Conservation (phyloP, 1,140 invertebrate species). For the Heliothis subflexa region DNA sequence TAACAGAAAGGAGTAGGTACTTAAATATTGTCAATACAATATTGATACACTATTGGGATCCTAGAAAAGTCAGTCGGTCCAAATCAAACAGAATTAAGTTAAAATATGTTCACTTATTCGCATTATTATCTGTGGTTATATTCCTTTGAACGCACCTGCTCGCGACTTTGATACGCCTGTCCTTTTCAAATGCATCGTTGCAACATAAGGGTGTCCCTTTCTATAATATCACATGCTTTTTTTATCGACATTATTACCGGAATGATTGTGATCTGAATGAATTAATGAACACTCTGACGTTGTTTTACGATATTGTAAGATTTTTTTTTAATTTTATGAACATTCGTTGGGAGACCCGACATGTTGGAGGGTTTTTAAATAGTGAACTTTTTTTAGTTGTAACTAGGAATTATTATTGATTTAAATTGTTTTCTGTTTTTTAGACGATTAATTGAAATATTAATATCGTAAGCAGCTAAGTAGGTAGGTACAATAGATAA, state of each 20-base stretch:
- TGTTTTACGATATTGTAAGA: slow-evolving; percentile 36
- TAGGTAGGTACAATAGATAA: too few relatives aligned
- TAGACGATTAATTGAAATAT: not conserved
- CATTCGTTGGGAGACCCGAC: not conserved
- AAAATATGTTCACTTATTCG: slow-evolving; percentile 31
- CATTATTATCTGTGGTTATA: slow-evolving; percentile 31
- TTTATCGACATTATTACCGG: slow-evolving; percentile 50
- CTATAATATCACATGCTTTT: slow-evolving; percentile 51
- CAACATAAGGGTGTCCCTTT: slow-evolving; percentile 40
- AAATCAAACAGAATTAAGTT: slow-evolving; percentile 19
- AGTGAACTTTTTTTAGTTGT: not conserved
- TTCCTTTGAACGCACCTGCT: slow-evolving; percentile 46
- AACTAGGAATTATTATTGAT: not conserved
- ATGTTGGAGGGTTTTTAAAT: not conserved
- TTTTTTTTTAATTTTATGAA: not conserved
- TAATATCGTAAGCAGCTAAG: too few relatives aligned
- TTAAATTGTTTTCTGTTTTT: not conserved
- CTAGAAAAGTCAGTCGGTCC: slow-evolving; percentile 4
- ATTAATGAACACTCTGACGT: slow-evolving; percentile 47
- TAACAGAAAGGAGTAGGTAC: not conserved
- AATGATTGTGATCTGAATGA: slow-evolving; percentile 56
- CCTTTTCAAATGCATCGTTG: slow-evolving; percentile 3
- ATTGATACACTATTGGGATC: not conserved
- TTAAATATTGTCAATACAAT: too few relatives aligned
- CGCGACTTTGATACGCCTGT: slow-evolving; percentile 25